Evolutionary conservation across 92 coral and sea anemone genomes (phyloP).

Genomic region (Virgularia gustaviana): DNA sequence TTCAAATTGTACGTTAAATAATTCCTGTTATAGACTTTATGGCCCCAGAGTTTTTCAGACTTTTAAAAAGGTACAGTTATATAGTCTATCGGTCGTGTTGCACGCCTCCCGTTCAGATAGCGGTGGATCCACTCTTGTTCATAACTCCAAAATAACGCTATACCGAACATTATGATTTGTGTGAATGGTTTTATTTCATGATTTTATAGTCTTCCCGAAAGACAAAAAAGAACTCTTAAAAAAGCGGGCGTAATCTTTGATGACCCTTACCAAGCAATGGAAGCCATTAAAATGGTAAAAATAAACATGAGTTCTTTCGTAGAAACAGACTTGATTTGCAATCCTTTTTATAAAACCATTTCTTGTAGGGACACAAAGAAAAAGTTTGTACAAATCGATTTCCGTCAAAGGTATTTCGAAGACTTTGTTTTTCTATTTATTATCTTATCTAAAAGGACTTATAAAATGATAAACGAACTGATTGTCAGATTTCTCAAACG

Average conservation of each 20-base stretch:
- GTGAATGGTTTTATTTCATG: not conserved
- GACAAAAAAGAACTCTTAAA: constrained; percentile 61
- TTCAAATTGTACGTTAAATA: no score
- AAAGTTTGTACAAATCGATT: constrained; percentile 58
- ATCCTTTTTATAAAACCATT: not conserved
- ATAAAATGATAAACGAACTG: not conserved
- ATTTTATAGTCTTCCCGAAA: constrained; percentile 66
- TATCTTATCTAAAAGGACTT: not conserved
- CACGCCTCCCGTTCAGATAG: not conserved
- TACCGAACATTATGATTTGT: no score
- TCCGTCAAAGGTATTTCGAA: constrained; percentile 72
- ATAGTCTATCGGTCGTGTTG: not conserved
- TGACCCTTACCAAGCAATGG: constrained; percentile 70
- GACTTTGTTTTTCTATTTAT: not conserved
- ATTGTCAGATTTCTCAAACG: not conserved
- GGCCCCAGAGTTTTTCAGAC: no score
- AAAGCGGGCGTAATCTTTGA: constrained; percentile 76
- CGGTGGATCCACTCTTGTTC: no score
- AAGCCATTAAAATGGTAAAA: constrained; percentile 58
- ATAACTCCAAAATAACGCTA: no score
- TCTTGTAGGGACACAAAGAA: constrained; percentile 26
- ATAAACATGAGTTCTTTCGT: not conserved
- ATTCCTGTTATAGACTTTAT: no score
- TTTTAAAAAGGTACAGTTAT: no score
- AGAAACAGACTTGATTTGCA: not conserved